phyloP scores from a whole-genome alignment of 2,797 vertebrate species.

The Tinamus major region DNA sequence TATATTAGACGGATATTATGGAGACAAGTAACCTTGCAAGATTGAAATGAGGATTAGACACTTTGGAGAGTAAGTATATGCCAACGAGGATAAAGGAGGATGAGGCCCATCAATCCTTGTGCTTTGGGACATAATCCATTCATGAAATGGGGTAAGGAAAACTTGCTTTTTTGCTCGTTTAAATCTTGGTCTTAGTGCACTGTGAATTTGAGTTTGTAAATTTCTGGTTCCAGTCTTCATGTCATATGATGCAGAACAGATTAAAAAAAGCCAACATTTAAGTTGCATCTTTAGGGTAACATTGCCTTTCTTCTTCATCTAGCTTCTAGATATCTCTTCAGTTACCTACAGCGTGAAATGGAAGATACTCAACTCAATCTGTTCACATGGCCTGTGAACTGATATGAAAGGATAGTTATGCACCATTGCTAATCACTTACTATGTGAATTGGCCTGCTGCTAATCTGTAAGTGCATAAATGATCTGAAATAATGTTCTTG shows the following conservation, averaged over 20 bases:
- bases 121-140: background rate
- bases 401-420: background rate
- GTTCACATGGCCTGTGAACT: background rate
- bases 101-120: background rate
- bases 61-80: background rate
- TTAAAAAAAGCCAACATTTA: background rate
- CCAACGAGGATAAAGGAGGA: background rate
- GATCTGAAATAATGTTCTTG: background rate
- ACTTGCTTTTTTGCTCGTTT: background rate
- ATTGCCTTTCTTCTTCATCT: background rate
- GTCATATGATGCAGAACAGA: background rate
- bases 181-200: background rate
- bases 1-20: background rate
- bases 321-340: background rate
- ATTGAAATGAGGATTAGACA: conserved; percentile 1
- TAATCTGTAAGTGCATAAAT: background rate
- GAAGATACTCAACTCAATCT: background rate
- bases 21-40: background rate
- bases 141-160: background rate
- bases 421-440: background rate
- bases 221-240: background rate
- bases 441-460: background rate
- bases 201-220: background rate
- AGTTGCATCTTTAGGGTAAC: background rate
- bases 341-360: background rate